Percentiles rank a stretch among this genome's conserved stretches.
Evolutionary conservation across 2,797 vertebrate species (phyloP).

Genomic region (Crenuchus spilurus): DNA sequence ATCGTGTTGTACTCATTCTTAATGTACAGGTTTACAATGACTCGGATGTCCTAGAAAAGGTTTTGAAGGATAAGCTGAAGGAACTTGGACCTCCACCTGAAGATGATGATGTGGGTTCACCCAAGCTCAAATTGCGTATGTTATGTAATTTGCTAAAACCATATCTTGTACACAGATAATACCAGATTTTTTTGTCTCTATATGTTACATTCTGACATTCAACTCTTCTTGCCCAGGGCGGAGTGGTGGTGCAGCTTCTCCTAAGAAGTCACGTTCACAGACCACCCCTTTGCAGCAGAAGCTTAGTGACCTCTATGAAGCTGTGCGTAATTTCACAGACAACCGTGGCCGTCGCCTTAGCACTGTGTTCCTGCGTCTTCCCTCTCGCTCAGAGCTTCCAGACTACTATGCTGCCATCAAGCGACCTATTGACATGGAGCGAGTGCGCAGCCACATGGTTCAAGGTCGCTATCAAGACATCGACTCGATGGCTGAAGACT

Average conservation of each 20-base stretch:
- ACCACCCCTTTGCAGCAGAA: conserved; percentile 98
- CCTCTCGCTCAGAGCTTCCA: conserved; percentile 92
- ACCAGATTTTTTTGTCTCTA: background rate
- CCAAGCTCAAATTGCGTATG: conserved; percentile 96
- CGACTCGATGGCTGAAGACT: conserved; percentile 95
- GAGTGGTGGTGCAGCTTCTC: conserved; percentile 89
- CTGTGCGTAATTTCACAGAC: conserved; percentile 96
- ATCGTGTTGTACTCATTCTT: too few relatives aligned
- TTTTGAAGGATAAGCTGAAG: conserved; percentile 94
- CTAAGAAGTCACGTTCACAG: conserved; percentile 96
- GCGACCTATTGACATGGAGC: conserved; percentile 96
- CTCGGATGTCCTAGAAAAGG: conserved; percentile 93
- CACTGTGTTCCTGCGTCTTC: conserved; percentile 94
- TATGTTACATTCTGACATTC: background rate
- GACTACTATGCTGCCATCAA: conserved; percentile 99
- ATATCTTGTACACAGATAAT: background rate
- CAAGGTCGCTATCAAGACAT: conserved; percentile 95
- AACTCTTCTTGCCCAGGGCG: conserved; percentile 75
- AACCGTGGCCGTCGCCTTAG: conserved; percentile 92
- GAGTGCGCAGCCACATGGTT: conserved; percentile 94
- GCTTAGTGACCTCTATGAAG: conserved; percentile 94
- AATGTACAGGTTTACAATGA: conserved; percentile 92
- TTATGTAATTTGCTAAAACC: conserved; percentile 15
- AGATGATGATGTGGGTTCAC: conserved; percentile 92
- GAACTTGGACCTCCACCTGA: conserved; percentile 91